Evolutionary conservation across 2,113 vertebrate species (phyloP).

Genomic region (Tiliqua scincoides): DNA sequence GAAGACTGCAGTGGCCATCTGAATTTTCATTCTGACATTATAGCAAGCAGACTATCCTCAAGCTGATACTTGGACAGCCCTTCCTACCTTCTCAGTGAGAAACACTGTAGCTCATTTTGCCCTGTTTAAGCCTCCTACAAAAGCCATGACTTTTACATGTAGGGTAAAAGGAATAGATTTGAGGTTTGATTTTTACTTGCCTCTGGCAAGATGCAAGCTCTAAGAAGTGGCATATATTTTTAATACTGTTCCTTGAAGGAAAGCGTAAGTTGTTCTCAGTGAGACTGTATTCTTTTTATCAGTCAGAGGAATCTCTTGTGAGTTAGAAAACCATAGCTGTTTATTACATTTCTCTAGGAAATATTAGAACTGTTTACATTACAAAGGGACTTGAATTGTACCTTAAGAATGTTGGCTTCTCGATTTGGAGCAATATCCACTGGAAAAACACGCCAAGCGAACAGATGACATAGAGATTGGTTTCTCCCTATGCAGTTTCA

Average conservation of each 20-base stretch:
- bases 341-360: conserved; percentile 35
- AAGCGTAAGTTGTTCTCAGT: not conserved
- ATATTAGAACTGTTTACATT: conserved; percentile 49
- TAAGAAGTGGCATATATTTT: conserved; percentile 16
- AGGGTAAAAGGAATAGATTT: conserved; percentile 12
- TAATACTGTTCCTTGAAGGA: conserved; percentile 11
- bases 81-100: not conserved
- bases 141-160: conserved; percentile 7
- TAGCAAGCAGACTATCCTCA: not conserved
- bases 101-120: not conserved
- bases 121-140: not conserved
- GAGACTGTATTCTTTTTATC: not conserved
- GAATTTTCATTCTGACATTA: not conserved
- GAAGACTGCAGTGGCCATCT: not conserved
- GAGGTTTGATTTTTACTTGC: conserved; percentile 14
- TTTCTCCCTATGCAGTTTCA: not conserved
- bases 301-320: not conserved
- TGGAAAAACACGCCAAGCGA: not conserved
- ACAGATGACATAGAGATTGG: not conserved
- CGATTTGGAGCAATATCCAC: not conserved
- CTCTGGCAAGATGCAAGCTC: conserved; percentile 20
- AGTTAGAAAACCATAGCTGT: not conserved
- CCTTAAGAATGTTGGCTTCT: not conserved
- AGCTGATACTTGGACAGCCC: no score
- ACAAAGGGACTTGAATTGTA: conserved; percentile 51